Evolutionary conservation across 1,140 invertebrate species (phyloP), one percentile per base, ranked within the genome.

Genomic region (Micrasema longulum): DNA sequence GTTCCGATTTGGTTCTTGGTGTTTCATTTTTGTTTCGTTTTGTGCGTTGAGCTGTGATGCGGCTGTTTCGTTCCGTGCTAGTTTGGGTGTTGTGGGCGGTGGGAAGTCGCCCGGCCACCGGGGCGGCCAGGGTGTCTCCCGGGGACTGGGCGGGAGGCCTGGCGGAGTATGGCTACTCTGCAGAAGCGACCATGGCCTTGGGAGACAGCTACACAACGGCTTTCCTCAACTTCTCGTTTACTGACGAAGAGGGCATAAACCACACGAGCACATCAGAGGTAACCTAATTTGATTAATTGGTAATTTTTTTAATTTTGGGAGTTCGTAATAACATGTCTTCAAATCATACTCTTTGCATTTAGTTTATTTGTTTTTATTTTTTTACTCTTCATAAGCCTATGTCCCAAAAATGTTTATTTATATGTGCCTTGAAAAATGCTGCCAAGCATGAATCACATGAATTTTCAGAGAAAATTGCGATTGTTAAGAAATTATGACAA

Each of bases 141-240:
- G 66, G 57, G 0, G 74, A 76, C 43, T 76, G 70, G 70, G 26
- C 73, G 3, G 74, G 70, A 12, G 60, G 64, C 0, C 48, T 72
- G 14, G 43, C 63, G 0, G 68, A 71, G 35, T 71, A 71, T 18
- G 53, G 48, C 6, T 68, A 68, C 36, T 22, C 55, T 16, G 52
- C 73, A 0, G 57, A 43, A 10, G 6, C 69, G 1, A 38, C 62
- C 20, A 38, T 66, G 16, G 2, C 26, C 26, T 16, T n/a, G 22
- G 36, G 36, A 20, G 75, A 76, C 70, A 53, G 64, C 64, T 76
- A 60, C 57, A 76, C 75, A n/a, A 71, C 60, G 3, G 75, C 75
- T 38, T 53, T 63, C 26, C 68, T 76, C 12, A 76, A 76, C 41
- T 20, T 73, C 26, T 63, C 75, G 3, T 52, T 71, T 16, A 14